These are phyloP conservation scores for Habrosyne pyritoides DNA, from an alignment of 2,888 invertebrate genomes.

Conservation along the genomic window DNA sequence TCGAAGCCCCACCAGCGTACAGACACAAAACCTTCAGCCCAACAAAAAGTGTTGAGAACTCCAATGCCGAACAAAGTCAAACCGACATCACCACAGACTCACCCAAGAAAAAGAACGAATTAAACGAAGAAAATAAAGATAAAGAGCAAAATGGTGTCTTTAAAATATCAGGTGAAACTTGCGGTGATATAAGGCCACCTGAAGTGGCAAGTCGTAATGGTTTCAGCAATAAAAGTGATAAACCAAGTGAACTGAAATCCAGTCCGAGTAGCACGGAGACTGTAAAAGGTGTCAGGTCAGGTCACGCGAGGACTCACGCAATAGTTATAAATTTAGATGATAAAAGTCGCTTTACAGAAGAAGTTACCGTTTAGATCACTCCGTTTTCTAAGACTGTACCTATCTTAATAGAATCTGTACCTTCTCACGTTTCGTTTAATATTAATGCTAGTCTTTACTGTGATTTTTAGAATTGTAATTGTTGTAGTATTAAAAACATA, in stretches of 20 bases:
- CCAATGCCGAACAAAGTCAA: constrained; percentile 70
- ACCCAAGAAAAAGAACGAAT: constrained; percentile 59
- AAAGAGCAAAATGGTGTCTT: constrained; percentile 73
- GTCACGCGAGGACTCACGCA: constrained; percentile 89
- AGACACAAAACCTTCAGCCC: constrained; percentile 80
- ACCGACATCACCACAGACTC: constrained; percentile 75
- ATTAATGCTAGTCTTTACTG: constrained; percentile 73
- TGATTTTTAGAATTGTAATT: constrained; percentile 60
- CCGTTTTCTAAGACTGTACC: constrained; percentile 55
- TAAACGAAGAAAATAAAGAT: constrained; percentile 59
- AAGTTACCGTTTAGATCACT: constrained; percentile 87
- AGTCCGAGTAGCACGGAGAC: constrained; percentile 70
- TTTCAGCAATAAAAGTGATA: constrained; percentile 61
- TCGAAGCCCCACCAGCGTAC: constrained; percentile 75
- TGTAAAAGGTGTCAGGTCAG: constrained; percentile 78
- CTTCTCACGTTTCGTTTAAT: constrained; percentile 9
- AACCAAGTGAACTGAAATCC: constrained; percentile 66
- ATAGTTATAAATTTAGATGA: constrained; percentile 92
- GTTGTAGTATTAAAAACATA: constrained; percentile 51
- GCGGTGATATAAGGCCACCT: constrained; percentile 72
- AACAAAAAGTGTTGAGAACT: constrained; percentile 66
- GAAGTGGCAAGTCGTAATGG: constrained; percentile 66
- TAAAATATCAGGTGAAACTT: constrained; percentile 76
- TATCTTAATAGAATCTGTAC: constrained; percentile 27
- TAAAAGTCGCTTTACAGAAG: constrained; percentile 91